These are phyloP conservation scores for Bacillus rossius DNA, from an alignment of 1,140 invertebrate species.

Conservation along the genomic window DNA sequence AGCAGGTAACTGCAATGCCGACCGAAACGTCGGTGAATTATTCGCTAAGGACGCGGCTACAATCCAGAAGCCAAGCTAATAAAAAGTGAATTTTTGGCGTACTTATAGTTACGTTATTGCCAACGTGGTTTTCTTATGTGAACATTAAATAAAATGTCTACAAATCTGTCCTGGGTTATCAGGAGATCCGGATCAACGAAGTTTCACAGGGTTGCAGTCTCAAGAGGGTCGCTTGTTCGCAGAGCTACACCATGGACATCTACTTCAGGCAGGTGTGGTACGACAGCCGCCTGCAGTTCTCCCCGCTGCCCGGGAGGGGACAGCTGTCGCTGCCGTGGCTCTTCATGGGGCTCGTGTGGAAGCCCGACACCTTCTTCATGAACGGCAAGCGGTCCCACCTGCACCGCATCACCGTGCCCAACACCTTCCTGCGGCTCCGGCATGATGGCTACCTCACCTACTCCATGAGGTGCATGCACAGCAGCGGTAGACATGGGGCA, in stretches of 20 bases:
- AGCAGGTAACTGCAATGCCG: too few relatives aligned
- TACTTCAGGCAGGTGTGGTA: slow-evolving; percentile 58
- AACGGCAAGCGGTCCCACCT: slow-evolving; percentile 57
- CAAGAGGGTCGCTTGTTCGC: too few relatives aligned
- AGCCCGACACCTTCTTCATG: slow-evolving; percentile 58
- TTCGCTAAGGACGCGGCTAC: too few relatives aligned
- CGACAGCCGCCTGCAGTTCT: slow-evolving; percentile 47
- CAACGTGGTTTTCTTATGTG: too few relatives aligned
- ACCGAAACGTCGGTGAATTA: too few relatives aligned
- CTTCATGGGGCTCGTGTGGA: slow-evolving; percentile 51
- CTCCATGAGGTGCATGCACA: slow-evolving; percentile 50
- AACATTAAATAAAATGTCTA: too few relatives aligned
- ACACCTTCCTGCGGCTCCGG: slow-evolving; percentile 54
- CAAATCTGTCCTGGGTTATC: too few relatives aligned
- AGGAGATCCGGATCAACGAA: too few relatives aligned
- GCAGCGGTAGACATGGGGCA: neutral
- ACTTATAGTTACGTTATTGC: too few relatives aligned
- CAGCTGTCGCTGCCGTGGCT: slow-evolving; percentile 48
- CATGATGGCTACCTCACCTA: slow-evolving; percentile 54
- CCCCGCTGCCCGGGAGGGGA: slow-evolving; percentile 32
- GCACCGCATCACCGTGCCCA: slow-evolving; percentile 57
- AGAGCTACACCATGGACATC: slow-evolving; percentile 57
- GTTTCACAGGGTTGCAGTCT: too few relatives aligned
- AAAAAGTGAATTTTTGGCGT: too few relatives aligned
- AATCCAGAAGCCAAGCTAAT: too few relatives aligned